phyloP scores from a whole-genome alignment of 2,113 vertebrate species.

The Lipotes vexillifer region DNA sequence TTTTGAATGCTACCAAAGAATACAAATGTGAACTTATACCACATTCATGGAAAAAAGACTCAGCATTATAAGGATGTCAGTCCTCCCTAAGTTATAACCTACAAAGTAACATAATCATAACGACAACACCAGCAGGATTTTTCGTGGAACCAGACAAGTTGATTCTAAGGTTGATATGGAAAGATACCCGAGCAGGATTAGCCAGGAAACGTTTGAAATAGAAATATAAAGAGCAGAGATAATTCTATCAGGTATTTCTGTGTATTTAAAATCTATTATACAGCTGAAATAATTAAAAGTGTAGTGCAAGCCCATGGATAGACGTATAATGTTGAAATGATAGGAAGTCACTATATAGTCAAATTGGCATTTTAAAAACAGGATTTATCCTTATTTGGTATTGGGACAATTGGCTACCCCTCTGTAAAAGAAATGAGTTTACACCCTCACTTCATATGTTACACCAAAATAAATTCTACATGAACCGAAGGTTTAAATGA shows the following conservation, averaged over 20 bases:
- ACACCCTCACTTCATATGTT: slow-evolving; percentile 65
- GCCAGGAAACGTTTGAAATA: slow-evolving; percentile 41
- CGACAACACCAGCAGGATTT: not conserved
- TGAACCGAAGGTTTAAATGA: slow-evolving; percentile 58
- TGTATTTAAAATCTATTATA: slow-evolving; percentile 37
- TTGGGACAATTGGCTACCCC: slow-evolving; percentile 63
- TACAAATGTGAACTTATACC: not conserved
- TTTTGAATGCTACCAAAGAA: not conserved
- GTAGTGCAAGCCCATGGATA: slow-evolving; percentile 12
- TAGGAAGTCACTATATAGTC: slow-evolving; percentile 52
- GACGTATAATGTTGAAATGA: slow-evolving; percentile 47
- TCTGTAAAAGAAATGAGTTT: slow-evolving; percentile 66
- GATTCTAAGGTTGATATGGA: slow-evolving; percentile 10
- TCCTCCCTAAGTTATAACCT: slow-evolving; percentile 1
- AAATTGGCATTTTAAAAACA: slow-evolving; percentile 58
- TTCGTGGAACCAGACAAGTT: not conserved
- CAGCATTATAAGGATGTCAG: not conserved
- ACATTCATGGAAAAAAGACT: slow-evolving; percentile 1
- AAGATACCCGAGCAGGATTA: not conserved
- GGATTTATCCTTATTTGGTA: slow-evolving; percentile 61
- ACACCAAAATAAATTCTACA: slow-evolving; percentile 63
- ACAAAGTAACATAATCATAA: not conserved
- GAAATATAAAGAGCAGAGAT: not conserved
- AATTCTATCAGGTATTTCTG: not conserved
- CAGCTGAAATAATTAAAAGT: slow-evolving; percentile 40